phyloP scores from a whole-genome alignment of 2,797 vertebrate genomes.

The Sebastes itinus region DNA sequence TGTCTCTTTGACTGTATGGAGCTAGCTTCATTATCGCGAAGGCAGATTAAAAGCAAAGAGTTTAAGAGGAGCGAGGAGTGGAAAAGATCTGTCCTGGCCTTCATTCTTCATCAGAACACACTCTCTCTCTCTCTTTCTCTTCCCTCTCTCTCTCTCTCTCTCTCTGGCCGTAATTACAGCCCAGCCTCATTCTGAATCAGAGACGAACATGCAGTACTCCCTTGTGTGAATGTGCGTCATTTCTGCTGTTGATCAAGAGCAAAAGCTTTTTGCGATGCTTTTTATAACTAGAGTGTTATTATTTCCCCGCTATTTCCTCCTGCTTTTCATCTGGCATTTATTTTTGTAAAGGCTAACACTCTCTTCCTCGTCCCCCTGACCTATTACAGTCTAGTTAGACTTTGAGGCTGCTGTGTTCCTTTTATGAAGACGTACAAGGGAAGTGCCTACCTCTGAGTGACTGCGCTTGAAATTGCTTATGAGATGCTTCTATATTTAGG shows the following conservation, averaged over 20 bases:
- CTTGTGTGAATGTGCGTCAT: conserved; percentile 40
- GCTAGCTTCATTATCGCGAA: conserved; percentile 61
- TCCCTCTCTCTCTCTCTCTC: conserved; percentile 9
- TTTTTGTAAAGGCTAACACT: conserved; percentile 37
- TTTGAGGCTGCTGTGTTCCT: conserved; percentile 30
- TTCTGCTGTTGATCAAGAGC: conserved; percentile 53
- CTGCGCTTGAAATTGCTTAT: conserved; percentile 75
- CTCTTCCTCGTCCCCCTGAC: conserved; percentile 21
- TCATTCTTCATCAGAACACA: conserved; percentile 46
- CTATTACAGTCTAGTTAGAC: conserved; percentile 30
- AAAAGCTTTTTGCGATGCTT: conserved; percentile 45
- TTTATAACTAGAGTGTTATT: conserved; percentile 40
- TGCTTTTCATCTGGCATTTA: conserved; percentile 30
- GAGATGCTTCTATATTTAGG: conserved; percentile 76
- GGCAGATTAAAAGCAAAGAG: conserved; percentile 72
- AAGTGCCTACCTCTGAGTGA: conserved; percentile 66
- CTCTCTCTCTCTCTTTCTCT: conserved; percentile 10
- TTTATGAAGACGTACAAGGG: conserved; percentile 50
- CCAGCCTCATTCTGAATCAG: conserved; percentile 53
- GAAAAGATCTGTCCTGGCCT: conserved; percentile 49
- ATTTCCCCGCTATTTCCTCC: conserved; percentile 35
- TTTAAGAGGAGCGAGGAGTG: conserved; percentile 50
- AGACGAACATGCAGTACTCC: conserved; percentile 31
- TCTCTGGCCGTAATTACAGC: conserved; percentile 66
- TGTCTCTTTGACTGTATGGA: conserved; percentile 42